Evolutionary conservation across 2,797 vertebrate genomes (phyloP).

Genomic region (Rhabdomys pumilio): DNA sequence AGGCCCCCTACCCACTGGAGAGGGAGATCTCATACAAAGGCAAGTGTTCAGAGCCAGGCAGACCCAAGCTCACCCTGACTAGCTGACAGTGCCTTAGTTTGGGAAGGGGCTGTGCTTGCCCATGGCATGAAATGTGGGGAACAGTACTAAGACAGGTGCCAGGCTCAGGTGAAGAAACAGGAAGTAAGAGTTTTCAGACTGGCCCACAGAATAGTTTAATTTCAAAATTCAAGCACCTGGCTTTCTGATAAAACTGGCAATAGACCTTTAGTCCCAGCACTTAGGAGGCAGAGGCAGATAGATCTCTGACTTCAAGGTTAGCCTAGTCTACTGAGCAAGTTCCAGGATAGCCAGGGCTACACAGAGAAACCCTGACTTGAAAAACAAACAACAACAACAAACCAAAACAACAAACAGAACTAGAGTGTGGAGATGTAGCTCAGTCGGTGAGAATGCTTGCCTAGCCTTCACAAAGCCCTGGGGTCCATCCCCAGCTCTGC

Average conservation of each 20-base stretch:
- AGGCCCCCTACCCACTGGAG: not conserved
- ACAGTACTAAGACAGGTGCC: not conserved
- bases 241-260: not conserved
- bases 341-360: not conserved
- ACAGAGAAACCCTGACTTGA: not conserved
- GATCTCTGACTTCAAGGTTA: not conserved
- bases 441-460: not conserved
- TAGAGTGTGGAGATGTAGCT: not conserved
- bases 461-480: not conserved
- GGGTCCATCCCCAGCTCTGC: not conserved
- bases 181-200: conserved; percentile 20
- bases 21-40: not conserved
- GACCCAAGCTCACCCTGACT: not conserved
- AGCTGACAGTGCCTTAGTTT: not conserved
- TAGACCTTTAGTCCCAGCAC: not conserved
- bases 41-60: not conserved
- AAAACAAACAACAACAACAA: not conserved
- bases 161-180: not conserved
- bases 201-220: not conserved
- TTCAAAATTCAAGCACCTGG: not conserved
- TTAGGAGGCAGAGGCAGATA: not conserved
- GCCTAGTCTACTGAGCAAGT: not conserved
- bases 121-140: not conserved
- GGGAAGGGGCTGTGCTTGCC: not conserved
- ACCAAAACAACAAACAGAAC: not conserved